phyloP scores from a whole-genome alignment of 2,113 vertebrate genomes.

The Periophthalmus modestus region DNA sequence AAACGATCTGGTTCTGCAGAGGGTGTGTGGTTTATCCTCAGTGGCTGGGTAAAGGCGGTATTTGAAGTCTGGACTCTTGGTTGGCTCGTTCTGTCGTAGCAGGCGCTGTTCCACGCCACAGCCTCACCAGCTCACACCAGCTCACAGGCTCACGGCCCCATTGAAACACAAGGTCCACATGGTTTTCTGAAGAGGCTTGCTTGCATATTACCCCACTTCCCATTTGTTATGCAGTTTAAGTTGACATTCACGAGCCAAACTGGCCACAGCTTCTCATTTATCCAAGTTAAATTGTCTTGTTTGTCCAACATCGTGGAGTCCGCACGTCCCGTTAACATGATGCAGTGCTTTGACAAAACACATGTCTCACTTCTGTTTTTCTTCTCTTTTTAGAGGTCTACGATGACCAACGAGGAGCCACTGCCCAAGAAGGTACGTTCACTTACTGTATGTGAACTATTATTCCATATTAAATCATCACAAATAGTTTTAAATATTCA shows the following conservation, averaged over 20 bases:
- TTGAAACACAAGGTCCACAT: conserved; percentile 12
- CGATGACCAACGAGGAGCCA: conserved; percentile 99
- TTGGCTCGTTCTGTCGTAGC: conserved; percentile 29
- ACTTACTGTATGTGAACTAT: too few relatives aligned
- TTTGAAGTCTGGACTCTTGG: conserved; percentile 11
- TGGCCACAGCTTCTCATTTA: background rate
- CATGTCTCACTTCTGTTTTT: conserved; percentile 8
- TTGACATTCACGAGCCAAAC: too few relatives aligned
- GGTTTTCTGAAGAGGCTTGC: background rate
- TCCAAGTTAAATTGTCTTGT: background rate
- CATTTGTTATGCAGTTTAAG: too few relatives aligned
- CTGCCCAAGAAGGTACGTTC: conserved; percentile 94
- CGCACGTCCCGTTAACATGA: conserved; percentile 12
- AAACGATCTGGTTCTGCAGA: too few relatives aligned
- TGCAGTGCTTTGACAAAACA: conserved; percentile 19
- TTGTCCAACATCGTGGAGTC: conserved; percentile 16
- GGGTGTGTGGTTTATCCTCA: background rate
- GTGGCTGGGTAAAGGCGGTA: conserved; percentile 17
- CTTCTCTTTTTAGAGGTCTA: conserved; percentile 77
- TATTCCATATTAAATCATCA: background rate
- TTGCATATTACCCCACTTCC: too few relatives aligned
- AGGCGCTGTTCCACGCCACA: conserved; percentile 31
- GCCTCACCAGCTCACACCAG: conserved; percentile 34
- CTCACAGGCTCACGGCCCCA: conserved; percentile 23
- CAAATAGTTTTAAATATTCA: conserved; percentile 1